phyloP scores from a whole-genome alignment of 2,888 invertebrate species.

The Panopea generosa region DNA sequence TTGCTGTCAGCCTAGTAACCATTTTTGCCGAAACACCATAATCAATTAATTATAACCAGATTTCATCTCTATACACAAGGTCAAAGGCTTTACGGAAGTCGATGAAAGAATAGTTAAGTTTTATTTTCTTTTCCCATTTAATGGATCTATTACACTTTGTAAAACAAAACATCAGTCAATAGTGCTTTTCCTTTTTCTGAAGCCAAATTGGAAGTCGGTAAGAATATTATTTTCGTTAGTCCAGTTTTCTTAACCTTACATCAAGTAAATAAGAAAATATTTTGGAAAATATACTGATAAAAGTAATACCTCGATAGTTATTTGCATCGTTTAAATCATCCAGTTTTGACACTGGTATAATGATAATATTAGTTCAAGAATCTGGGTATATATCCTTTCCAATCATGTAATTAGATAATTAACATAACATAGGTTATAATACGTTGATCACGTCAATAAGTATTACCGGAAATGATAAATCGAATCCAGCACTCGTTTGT shows the following conservation, averaged over 20 bases:
- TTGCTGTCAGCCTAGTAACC: background rate
- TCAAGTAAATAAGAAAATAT: constrained; percentile 3
- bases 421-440: background rate
- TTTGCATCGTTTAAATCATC: too few species aligned
- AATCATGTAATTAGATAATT: constrained; percentile 28
- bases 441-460: background rate
- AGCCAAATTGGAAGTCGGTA: constrained; percentile 13
- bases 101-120: too few species aligned
- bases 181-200: constrained; percentile 11
- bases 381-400: constrained; percentile 19
- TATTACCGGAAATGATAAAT: background rate
- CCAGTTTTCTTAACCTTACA: constrained; percentile 11
- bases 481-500: background rate
- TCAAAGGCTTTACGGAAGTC: too few species aligned
- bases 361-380: too few species aligned
- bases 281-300: constrained; percentile 10
- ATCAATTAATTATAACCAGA: background rate
- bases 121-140: background rate
- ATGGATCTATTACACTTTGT: background rate
- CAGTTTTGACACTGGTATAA: constrained; percentile 19
- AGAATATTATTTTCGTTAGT: constrained; percentile 9
- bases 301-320: constrained; percentile 12
- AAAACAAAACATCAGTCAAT: constrained; percentile 14
- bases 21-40: background rate
- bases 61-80: too few species aligned